Evolutionary conservation across 2,797 vertebrate species (phyloP).

Genomic region (Enteromius viviparus): DNA sequence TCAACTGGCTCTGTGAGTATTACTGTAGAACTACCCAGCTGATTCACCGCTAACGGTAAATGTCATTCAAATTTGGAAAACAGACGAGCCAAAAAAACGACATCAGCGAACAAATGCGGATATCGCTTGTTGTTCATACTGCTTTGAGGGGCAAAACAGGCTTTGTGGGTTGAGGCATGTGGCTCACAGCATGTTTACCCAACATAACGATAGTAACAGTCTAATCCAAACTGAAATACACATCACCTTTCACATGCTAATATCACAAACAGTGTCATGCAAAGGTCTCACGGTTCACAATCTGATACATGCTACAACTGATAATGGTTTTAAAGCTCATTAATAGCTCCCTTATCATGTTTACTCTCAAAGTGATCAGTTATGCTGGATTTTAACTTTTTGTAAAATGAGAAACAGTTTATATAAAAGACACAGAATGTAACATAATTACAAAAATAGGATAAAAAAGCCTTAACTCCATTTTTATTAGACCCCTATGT

Average conservation of each 20-base stretch:
- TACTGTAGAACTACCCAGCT: constrained; percentile 73
- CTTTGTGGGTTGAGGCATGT: constrained; percentile 46
- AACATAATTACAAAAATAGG: neutral
- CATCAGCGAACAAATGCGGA: constrained; percentile 36
- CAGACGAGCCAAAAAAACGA: constrained; percentile 47
- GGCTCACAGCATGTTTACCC: constrained; percentile 42
- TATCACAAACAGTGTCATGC: constrained; percentile 13
- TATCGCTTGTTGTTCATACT: constrained; percentile 38
- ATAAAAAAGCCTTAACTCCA: neutral
- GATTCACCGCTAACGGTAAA: constrained; percentile 82
- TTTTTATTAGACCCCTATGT: too few species aligned
- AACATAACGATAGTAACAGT: constrained; percentile 43
- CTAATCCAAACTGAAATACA: constrained; percentile 53
- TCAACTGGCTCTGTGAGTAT: constrained; percentile 72
- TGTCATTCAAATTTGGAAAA: constrained; percentile 59
- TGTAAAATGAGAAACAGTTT: neutral
- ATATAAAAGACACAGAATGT: neutral
- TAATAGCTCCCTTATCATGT: neutral
- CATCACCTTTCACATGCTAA: constrained; percentile 27
- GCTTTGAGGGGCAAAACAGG: constrained; percentile 41
- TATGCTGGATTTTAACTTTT: neutral
- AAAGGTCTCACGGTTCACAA: constrained; percentile 1
- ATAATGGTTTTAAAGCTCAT: neutral
- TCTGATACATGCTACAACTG: neutral
- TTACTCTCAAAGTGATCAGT: neutral